These are phyloP conservation scores for Eriocheir sinensis DNA, from an alignment of 1,140 invertebrate species.

Conservation along the genomic window DNA sequence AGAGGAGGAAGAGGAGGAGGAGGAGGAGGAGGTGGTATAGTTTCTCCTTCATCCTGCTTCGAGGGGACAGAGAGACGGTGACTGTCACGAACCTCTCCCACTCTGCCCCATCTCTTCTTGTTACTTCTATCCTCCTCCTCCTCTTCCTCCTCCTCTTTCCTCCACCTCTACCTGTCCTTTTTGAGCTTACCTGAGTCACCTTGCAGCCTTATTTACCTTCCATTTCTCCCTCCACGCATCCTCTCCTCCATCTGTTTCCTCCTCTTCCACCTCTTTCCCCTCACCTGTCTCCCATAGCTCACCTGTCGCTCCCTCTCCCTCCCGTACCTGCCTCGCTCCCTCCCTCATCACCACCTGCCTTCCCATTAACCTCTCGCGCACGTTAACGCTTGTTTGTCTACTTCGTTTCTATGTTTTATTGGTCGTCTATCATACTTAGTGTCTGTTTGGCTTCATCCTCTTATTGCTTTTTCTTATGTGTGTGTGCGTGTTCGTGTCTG, in stretches of 20 bases:
- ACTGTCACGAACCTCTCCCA: not conserved
- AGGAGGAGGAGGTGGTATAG: no score
- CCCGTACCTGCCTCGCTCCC: not conserved
- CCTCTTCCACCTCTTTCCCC: not conserved
- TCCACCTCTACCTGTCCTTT: not conserved
- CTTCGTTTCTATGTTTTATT: not conserved
- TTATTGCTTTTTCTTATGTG: not conserved
- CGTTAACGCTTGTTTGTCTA: slow-evolving; percentile 24
- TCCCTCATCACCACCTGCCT: not conserved
- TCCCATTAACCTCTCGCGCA: not conserved
- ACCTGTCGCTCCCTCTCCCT: not conserved
- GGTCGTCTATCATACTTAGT: not conserved
- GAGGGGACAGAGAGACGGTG: not conserved
- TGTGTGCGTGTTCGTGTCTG: not conserved
- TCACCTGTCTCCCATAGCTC: not conserved
- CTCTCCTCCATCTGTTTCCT: not conserved
- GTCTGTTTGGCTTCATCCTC: not conserved
- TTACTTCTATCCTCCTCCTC: not conserved
- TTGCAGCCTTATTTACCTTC: not conserved
- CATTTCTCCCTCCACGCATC: not conserved
- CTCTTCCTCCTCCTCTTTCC: no score
- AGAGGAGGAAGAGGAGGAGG: not conserved
- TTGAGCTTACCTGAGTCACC: not conserved
- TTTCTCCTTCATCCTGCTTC: slow-evolving; percentile 1
- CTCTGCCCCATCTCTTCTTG: not conserved